These are phyloP conservation scores for Pseudolaguvia tuberculata DNA, from an alignment of 2,113 vertebrate species.

Conservation along the genomic window DNA sequence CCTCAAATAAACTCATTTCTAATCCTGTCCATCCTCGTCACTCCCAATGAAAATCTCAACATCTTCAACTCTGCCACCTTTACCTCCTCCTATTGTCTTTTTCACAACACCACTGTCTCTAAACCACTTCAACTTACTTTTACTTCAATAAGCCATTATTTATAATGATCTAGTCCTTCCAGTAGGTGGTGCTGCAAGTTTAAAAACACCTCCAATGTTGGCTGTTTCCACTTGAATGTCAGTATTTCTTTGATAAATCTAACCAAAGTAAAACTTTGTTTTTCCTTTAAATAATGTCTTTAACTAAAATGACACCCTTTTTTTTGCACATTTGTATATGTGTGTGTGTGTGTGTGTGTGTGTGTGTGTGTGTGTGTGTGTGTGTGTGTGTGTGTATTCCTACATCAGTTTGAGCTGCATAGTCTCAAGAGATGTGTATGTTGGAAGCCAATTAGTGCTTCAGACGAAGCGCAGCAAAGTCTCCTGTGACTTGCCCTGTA, in stretches of 20 bases:
- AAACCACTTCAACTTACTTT: too few species aligned
- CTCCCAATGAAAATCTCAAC: too few species aligned
- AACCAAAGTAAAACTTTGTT: neutral
- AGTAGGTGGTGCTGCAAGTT: neutral
- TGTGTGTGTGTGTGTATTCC: neutral
- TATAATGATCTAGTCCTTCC: neutral
- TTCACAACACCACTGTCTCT: too few species aligned
- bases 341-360: too few species aligned
- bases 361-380: neutral
- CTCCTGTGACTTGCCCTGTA: slow-evolving; percentile 18
- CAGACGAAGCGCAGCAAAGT: neutral
- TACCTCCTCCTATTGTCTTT: too few species aligned
- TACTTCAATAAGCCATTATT: too few species aligned
- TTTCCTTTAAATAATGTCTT: slow-evolving; percentile 4
- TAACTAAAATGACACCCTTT: neutral
- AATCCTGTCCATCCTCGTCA: too few species aligned
- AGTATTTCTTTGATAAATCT: neutral
- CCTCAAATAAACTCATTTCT: too few species aligned
- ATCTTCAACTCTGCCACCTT: too few species aligned
- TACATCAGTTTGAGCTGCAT: neutral
- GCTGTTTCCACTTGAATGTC: neutral
- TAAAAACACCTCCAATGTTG: neutral
- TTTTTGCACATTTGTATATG: too few species aligned
- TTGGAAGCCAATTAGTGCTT: slow-evolving; percentile 34
- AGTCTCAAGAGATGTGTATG: slow-evolving; percentile 5